Evolutionary conservation across 2,797 vertebrate genomes (phyloP).

Genomic region (Numenius phaeopus): DNA sequence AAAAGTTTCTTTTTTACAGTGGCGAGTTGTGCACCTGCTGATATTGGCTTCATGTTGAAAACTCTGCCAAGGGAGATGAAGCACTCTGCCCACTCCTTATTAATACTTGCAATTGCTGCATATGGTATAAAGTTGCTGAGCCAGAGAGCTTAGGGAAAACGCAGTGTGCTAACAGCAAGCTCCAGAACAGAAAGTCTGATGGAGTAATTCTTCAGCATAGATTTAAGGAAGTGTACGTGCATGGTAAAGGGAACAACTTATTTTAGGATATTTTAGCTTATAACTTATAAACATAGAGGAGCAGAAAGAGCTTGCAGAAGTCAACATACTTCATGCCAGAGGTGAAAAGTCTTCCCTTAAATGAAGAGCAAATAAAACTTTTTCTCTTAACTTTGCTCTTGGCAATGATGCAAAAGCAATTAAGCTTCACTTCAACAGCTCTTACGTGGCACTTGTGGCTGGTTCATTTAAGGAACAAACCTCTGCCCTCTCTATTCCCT

Average conservation of each 20-base stretch:
- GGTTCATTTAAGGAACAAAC: neutral
- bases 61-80: neutral
- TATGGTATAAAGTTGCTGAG: neutral
- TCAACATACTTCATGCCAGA: neutral
- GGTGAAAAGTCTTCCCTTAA: neutral
- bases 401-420: neutral
- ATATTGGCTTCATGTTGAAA: neutral
- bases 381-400: neutral
- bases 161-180: neutral
- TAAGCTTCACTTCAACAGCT: neutral
- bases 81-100: neutral
- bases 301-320: neutral
- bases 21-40: neutral
- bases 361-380: neutral
- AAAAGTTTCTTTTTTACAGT: neutral
- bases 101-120: constrained; percentile 17
- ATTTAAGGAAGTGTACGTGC: neutral
- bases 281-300: neutral
- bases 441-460: neutral
- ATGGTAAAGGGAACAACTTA: neutral
- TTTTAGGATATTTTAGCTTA: neutral
- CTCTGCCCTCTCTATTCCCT: neutral
- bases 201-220: neutral
- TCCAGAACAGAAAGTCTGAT: neutral
- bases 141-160: neutral